phyloP scores from a whole-genome alignment of 2,797 vertebrate species.

The Pangasius djambal region DNA sequence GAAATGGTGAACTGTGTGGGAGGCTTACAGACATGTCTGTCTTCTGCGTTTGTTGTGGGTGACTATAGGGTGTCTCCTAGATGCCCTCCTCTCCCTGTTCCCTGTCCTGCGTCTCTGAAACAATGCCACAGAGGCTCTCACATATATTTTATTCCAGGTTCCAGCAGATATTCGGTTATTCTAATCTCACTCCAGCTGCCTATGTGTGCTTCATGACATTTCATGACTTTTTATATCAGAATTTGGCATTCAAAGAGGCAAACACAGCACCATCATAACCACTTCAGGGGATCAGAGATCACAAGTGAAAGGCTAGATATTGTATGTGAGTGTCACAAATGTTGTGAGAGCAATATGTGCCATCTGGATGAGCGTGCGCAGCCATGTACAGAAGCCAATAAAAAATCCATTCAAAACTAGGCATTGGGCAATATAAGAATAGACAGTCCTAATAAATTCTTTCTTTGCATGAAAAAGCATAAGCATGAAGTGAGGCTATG shows the following conservation, averaged over 20 bases:
- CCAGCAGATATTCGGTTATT: slow-evolving; percentile 37
- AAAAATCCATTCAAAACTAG: not conserved
- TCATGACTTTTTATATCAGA: slow-evolving; percentile 47
- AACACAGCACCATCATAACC: slow-evolving; percentile 4
- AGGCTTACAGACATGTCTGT: slow-evolving; percentile 69
- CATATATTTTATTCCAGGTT: slow-evolving; percentile 11
- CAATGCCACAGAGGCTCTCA: not conserved
- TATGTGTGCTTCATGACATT: slow-evolving; percentile 45
- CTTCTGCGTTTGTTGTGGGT: slow-evolving; percentile 73
- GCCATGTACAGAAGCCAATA: slow-evolving; percentile 34
- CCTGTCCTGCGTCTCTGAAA: slow-evolving; percentile 15
- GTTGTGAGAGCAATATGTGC: slow-evolving; percentile 55
- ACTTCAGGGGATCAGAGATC: slow-evolving; percentile 7
- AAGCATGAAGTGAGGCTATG: not conserved
- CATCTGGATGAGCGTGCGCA: slow-evolving; percentile 68
- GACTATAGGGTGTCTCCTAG: slow-evolving; percentile 67
- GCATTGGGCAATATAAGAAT: not conserved
- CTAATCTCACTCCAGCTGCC: slow-evolving; percentile 39
- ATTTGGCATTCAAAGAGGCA: not conserved
- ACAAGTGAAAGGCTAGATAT: slow-evolving; percentile 16
- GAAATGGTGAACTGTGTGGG: not conserved
- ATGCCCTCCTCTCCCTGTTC: not conserved
- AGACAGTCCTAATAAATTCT: not conserved
- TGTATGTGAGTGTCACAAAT: slow-evolving; percentile 59
- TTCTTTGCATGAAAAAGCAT: slow-evolving; percentile 3